Evolutionary conservation across 2,797 vertebrate genomes (phyloP).

Genomic region (Alcedo atthis): DNA sequence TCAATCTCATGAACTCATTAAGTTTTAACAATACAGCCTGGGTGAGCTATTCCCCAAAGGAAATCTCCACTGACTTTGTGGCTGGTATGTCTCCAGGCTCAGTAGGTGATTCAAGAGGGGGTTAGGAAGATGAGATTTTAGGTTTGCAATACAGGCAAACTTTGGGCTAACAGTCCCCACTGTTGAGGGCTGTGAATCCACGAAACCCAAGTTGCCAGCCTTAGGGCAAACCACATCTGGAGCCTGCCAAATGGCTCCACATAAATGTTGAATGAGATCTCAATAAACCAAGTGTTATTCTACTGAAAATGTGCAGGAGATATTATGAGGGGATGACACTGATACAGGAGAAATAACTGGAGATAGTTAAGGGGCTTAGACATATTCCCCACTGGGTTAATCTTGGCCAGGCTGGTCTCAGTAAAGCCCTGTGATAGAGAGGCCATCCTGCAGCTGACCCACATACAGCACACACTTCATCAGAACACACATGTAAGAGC

Average conservation of each 20-base stretch:
- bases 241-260: neutral
- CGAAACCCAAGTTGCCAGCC: neutral
- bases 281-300: neutral
- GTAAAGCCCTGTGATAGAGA: fast-evolving
- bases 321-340: neutral
- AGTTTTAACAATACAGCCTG: slow-evolving; percentile 27
- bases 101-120: neutral
- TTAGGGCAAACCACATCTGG: neutral
- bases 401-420: neutral
- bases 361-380: neutral
- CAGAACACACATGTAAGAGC: fast-evolving
- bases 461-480: too few relatives aligned
- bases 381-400: neutral
- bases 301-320: fast-evolving
- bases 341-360: neutral
- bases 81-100: neutral
- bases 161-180: neutral
- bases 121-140: neutral
- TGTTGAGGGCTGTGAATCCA: neutral
- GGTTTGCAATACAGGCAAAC: neutral
- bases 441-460: neutral
- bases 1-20: slow-evolving; percentile 58
- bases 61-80: neutral
- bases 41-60: neutral
- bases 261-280: neutral